phyloP scores from a whole-genome alignment of 2,888 invertebrate genomes.

The Strigamia transsilvanica region DNA sequence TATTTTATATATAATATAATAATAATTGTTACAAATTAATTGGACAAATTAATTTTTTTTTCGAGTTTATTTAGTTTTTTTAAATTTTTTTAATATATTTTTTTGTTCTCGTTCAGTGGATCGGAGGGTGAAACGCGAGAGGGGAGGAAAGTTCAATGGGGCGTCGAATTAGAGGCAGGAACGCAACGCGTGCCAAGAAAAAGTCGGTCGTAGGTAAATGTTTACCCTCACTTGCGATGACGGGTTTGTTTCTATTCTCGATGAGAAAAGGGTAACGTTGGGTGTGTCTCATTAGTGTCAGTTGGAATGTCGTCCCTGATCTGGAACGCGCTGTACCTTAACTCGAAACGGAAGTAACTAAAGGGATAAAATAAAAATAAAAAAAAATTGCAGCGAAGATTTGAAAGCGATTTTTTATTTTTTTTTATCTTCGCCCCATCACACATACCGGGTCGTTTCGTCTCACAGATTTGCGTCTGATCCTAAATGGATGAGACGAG shows the following conservation, averaged over 20 bases:
- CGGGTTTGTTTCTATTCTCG: constrained; percentile 44
- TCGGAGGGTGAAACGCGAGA: constrained; percentile 23
- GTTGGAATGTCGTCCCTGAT: neutral
- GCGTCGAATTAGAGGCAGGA: constrained; percentile 46
- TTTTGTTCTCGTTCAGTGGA: constrained; percentile 3
- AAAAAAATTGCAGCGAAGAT: constrained; percentile 8
- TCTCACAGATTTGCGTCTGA: constrained; percentile 38
- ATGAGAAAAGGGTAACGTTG: constrained; percentile 31
- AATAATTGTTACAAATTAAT: too few relatives aligned
- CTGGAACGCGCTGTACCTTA: neutral
- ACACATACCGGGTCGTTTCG: constrained; percentile 36
- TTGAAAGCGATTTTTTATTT: constrained; percentile 2
- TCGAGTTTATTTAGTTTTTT: neutral
- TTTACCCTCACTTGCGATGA: constrained; percentile 45
- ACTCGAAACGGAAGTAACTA: constrained; percentile 33
- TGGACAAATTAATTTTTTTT: neutral
- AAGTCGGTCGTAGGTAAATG: constrained; percentile 37
- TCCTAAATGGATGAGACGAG: constrained; percentile 46
- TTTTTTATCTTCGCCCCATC: constrained; percentile 24
- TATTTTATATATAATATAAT: too few relatives aligned
- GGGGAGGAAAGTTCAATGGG: constrained; percentile 46
- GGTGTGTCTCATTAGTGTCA: constrained; percentile 47
- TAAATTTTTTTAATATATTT: neutral
- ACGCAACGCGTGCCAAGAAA: constrained; percentile 38
- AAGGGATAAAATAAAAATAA: constrained; percentile 2